phyloP scores from a whole-genome alignment of 2,888 invertebrate genomes.

The Leptogaster cylindrica region DNA sequence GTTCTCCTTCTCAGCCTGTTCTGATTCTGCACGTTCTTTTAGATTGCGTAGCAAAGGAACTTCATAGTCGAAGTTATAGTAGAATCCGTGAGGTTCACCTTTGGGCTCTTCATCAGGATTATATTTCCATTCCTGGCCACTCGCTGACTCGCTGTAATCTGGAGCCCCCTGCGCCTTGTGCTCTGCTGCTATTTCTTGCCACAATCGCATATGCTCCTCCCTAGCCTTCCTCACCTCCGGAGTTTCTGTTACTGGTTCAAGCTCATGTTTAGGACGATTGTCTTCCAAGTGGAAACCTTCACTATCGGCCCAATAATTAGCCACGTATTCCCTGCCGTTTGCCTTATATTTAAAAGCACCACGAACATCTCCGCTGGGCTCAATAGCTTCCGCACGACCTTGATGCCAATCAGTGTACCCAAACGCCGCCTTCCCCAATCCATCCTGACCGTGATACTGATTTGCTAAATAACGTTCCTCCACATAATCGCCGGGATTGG shows the following conservation, averaged over 20 bases:
- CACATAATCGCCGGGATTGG: constrained; percentile 70
- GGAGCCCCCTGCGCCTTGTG: constrained; percentile 62
- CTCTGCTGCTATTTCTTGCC: constrained; percentile 71
- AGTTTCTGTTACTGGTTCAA: constrained; percentile 71
- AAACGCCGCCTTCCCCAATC: constrained; percentile 73
- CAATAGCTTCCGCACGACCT: constrained; percentile 74
- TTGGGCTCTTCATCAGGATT: constrained; percentile 60
- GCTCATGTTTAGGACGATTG: constrained; percentile 71
- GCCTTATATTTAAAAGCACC: constrained; percentile 75
- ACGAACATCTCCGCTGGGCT: constrained; percentile 69
- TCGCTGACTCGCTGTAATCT: constrained; percentile 48
- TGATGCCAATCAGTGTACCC: constrained; percentile 78
- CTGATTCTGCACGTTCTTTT: neutral
- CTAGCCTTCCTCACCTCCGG: constrained; percentile 74
- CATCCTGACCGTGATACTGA: constrained; percentile 76
- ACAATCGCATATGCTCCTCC: constrained; percentile 71
- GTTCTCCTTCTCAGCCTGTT: no score
- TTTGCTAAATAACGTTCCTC: constrained; percentile 75
- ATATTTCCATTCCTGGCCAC: constrained; percentile 49
- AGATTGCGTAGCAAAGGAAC: constrained; percentile 63
- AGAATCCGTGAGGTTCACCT: constrained; percentile 73
- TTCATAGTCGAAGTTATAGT: constrained; percentile 74
- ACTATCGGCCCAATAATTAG: constrained; percentile 74
- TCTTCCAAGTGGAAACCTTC: constrained; percentile 79
- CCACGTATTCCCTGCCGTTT: constrained; percentile 59